Evolutionary conservation across 2,888 invertebrate species (phyloP).

Genomic region (Papilio elwesi): DNA sequence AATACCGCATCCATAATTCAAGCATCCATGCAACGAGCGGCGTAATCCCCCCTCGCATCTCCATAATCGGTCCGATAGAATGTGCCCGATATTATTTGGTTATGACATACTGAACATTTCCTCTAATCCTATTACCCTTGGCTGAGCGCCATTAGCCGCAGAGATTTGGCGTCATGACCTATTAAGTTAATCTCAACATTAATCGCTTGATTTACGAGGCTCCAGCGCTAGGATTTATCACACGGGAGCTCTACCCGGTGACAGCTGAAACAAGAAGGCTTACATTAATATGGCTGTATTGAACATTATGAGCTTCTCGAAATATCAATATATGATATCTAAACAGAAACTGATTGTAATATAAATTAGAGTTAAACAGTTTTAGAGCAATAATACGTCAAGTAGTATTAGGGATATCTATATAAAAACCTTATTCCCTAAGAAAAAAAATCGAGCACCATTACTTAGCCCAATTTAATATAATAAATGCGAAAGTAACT

Average conservation of each 20-base stretch:
- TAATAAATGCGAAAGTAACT: no score
- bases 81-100: constrained; percentile 51
- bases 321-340: not conserved
- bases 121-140: constrained; percentile 31
- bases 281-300: not conserved
- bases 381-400: no score
- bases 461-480: no score
- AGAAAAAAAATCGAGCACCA: no score
- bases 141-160: constrained; percentile 29
- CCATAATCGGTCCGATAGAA: constrained; percentile 50
- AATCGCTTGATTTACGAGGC: constrained; percentile 33
- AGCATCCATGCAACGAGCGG: constrained; percentile 1
- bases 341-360: no score
- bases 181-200: constrained; percentile 30
- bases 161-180: constrained; percentile 26
- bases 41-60: constrained; percentile 29
- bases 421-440: no score
- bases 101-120: constrained; percentile 44
- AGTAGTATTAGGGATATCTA: no score
- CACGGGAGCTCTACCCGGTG: not conserved
- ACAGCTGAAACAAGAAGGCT: constrained; percentile 12
- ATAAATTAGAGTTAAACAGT: no score
- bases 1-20: constrained; percentile 18
- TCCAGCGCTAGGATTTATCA: constrained; percentile 6
- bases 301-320: not conserved